Conservation (phyloP, 2,888 invertebrate species). For the Doris montereyensis region DNA sequence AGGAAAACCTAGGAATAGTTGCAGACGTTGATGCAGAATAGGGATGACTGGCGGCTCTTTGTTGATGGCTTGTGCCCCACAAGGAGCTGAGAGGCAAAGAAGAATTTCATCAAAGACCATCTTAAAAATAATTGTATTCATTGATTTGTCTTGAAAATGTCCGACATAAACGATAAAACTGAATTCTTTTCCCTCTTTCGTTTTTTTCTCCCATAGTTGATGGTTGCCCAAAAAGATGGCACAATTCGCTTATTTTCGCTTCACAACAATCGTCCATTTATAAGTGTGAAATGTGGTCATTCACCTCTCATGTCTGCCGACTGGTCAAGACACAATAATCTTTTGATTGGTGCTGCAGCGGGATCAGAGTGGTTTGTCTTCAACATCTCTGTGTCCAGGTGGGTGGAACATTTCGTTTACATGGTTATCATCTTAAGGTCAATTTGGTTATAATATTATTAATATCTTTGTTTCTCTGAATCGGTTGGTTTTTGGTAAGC, state of each 20-base stretch:
- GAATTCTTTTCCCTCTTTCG: no score
- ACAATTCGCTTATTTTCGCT: conserved; percentile 83
- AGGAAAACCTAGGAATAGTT: no score
- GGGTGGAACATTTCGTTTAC: no score
- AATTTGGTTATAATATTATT: no score
- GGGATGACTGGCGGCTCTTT: no score
- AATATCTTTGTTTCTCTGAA: no score
- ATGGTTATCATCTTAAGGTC: no score
- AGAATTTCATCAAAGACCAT: no score
- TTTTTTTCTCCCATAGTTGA: conserved; percentile 71
- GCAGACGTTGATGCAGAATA: no score
- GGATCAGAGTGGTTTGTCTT: conserved; percentile 81
- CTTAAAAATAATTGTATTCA: not conserved
- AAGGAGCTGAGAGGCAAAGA: no score
- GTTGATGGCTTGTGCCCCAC: no score
- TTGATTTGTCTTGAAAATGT: not conserved
- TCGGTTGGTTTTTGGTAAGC: no score
- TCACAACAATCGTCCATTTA: conserved; percentile 76
- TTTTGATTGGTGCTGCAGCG: conserved; percentile 78
- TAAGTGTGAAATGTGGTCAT: conserved; percentile 78
- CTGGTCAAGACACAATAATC: conserved; percentile 78
- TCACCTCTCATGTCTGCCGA: conserved; percentile 80
- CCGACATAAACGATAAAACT: not conserved
- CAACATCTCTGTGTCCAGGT: conserved; percentile 81
- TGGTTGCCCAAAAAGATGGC: conserved; percentile 85